Conservation (phyloP, 1,140 invertebrate genomes). For the Parapsyche elsis region DNA sequence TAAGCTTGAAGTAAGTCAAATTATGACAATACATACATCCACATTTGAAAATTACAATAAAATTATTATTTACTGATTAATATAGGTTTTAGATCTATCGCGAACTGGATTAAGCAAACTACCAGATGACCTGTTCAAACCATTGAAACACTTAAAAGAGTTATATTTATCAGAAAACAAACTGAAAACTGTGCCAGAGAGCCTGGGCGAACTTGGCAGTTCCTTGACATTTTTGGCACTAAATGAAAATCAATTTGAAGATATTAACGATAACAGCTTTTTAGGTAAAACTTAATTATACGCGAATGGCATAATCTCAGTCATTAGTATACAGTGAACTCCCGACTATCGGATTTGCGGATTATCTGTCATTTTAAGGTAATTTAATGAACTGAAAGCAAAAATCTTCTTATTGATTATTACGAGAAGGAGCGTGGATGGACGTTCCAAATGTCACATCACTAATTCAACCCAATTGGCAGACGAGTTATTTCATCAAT, state of each 20-base stretch:
- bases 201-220: slow-evolving; percentile 64
- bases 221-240: slow-evolving; percentile 69
- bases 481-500: no score
- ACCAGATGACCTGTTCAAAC: slow-evolving; percentile 64
- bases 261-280: slow-evolving; percentile 69
- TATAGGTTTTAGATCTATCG: slow-evolving; percentile 70
- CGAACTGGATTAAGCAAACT: slow-evolving; percentile 68
- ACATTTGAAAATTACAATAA: not conserved
- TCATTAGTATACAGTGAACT: no score
- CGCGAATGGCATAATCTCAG: no score
- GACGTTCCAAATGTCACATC: no score
- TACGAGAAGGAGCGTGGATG: no score
- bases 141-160: slow-evolving; percentile 63
- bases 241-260: slow-evolving; percentile 69
- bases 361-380: no score
- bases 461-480: no score
- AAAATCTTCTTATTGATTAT: no score
- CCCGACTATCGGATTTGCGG: no score
- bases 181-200: slow-evolving; percentile 68
- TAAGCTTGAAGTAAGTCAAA: slow-evolving; percentile 68
- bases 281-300: slow-evolving; percentile 61
- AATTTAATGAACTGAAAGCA: no score
- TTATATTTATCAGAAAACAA: slow-evolving; percentile 70
- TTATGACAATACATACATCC: not conserved
- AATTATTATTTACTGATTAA: not conserved